Conservation (phyloP, 2,113 vertebrate species). For the Ahaetulla prasina region DNA sequence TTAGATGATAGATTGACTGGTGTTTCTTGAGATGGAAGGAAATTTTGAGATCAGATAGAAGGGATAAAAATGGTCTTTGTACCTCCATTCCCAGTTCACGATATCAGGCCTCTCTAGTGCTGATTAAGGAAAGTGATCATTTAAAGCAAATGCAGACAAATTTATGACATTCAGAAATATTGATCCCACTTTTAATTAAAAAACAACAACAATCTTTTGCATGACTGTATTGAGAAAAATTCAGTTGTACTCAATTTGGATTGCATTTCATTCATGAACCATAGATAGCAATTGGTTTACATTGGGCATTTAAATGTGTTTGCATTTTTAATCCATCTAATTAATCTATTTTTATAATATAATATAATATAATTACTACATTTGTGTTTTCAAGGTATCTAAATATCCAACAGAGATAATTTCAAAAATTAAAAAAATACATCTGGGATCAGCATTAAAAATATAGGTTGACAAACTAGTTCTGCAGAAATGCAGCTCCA, state of each 20-base stretch:
- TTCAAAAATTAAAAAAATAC: constrained; percentile 9
- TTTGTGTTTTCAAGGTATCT: constrained; percentile 20
- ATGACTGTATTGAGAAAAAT: background rate
- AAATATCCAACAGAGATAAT: background rate
- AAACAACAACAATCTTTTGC: background rate
- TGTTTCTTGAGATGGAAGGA: background rate
- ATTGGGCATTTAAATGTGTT: background rate
- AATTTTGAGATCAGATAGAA: background rate
- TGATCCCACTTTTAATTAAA: background rate
- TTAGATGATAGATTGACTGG: background rate
- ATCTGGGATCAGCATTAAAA: constrained; percentile 46
- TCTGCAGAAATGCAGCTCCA: constrained; percentile 54
- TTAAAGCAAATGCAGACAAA: background rate
- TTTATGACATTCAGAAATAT: background rate
- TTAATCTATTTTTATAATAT: background rate
- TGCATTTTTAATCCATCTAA: background rate
- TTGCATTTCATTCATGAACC: background rate
- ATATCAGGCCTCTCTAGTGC: background rate
- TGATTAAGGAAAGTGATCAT: background rate
- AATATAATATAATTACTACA: constrained; percentile 11
- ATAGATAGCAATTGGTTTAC: background rate
- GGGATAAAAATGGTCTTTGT: background rate
- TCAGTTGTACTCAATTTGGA: background rate
- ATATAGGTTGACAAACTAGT: constrained; percentile 38
- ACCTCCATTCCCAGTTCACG: background rate